Base-by-base conservation (phyloP, 2,797 vertebrate species). In the Nyctalus aviator region DNA sequence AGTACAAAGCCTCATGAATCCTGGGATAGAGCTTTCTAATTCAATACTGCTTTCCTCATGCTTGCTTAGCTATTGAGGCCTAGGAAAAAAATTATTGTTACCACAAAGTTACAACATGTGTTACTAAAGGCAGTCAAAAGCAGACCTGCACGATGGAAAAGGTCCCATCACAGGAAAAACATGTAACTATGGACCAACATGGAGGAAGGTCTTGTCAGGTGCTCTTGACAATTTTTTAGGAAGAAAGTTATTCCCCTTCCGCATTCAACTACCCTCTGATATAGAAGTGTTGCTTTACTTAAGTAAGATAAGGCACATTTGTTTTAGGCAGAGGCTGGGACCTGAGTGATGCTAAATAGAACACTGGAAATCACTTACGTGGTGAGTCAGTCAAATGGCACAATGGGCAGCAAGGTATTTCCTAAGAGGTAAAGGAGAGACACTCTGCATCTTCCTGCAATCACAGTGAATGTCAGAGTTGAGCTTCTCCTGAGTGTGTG, bases 251-350 rank as follows among this genome's bases (percentile, higher is more conserved):
- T 78, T 81, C 18, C 30, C 73, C 66, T 89, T 86, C 32, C 88
- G 30, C 14, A 77, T 14, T 10, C 53, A 93, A 69, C 37, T 46
- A 66, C 20, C n/a, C 27, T 90, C 27, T 76, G 69, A 85, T 90
- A 77, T 5, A 76, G 18, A 92, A 77, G 3, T 37, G 23, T 35
- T 84, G 18, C 32, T 84, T 92, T 95, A 72, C 37, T 86, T 93
- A 50, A 76, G 4, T 75, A 69, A 96, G 64, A 69, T 8, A 86
- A 86, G 30, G 11, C 13, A 78, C 5, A 20, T 69, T 90, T 82
- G 68, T 71, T 92, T 57, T 21, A 96, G 76, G 37, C 81, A 48
- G 3, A 57, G 69, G 10, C 32, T 50, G 4, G 14, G 21, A 15
- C 87, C 48, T 75, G 46, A 91, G 23, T 59, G 13, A 66, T 68